A percentile compares a stretch with the other conserved stretches of the same genome.
These are phyloP conservation scores for Oceanites oceanicus DNA, from an alignment of 2,113 vertebrate genomes.

Conservation along the genomic window DNA sequence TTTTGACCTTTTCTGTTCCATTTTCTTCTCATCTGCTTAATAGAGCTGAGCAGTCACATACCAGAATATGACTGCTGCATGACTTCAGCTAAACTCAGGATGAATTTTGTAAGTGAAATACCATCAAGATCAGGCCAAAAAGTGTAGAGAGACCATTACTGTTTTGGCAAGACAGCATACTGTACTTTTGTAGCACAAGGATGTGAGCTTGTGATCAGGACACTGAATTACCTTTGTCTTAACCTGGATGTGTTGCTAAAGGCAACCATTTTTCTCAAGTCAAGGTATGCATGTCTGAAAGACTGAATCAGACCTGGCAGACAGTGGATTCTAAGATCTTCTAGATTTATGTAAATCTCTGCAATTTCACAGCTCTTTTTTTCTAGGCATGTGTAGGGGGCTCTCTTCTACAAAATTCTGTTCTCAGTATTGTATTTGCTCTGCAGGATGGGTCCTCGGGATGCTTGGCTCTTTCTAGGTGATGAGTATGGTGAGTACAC, in stretches of 20 bases:
- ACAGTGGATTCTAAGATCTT: background rate
- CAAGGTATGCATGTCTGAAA: background rate
- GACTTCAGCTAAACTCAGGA: background rate
- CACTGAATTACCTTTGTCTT: background rate
- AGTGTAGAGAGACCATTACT: background rate
- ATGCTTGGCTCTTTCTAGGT: background rate
- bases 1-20: background rate
- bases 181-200: background rate
- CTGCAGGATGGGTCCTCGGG: background rate
- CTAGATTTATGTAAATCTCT: background rate
- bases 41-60: background rate
- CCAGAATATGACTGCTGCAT: background rate
- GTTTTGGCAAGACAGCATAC: background rate
- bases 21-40: slow-evolving; percentile 7
- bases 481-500: background rate
- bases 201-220: background rate
- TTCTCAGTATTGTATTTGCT: background rate
- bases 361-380: background rate
- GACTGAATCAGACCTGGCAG: background rate
- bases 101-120: background rate
- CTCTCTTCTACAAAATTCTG: background rate
- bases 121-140: background rate
- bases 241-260: background rate
- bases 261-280: background rate
- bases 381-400: background rate